Conservation (phyloP, 2,113 vertebrate species). For the Catharus minimus region DNA sequence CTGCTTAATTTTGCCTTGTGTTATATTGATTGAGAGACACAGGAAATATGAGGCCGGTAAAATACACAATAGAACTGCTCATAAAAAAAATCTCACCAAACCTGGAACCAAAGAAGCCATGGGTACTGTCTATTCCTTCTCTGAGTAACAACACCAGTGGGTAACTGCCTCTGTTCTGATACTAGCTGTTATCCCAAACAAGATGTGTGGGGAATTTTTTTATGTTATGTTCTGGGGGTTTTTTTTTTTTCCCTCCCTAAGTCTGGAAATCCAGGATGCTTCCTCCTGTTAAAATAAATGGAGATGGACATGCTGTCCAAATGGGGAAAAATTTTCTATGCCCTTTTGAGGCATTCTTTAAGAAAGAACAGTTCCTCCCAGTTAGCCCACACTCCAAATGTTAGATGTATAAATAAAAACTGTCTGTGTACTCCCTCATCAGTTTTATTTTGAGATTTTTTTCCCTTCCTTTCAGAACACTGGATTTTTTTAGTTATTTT, state of each 20-base stretch:
- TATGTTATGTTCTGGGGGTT: not conserved
- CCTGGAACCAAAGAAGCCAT: not conserved
- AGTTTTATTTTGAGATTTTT: slow-evolving; percentile 18
- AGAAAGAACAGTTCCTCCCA: slow-evolving; percentile 22
- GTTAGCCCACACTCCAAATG: slow-evolving; percentile 37
- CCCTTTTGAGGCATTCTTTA: slow-evolving; percentile 13
- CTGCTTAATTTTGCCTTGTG: not conserved
- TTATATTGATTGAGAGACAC: not conserved
- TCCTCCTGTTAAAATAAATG: not conserved
- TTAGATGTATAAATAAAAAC: slow-evolving; percentile 42
- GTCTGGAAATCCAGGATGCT: not conserved
- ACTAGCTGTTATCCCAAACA: not conserved
- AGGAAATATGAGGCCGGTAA: not conserved
- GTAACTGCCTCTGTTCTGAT: not conserved
- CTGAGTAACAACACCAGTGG: not conserved
- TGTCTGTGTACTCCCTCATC: not conserved
- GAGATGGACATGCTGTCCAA: not conserved
- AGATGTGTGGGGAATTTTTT: not conserved
- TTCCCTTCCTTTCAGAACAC: not conserved
- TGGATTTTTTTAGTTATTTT: not conserved
- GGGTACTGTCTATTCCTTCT: not conserved
- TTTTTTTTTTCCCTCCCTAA: not conserved
- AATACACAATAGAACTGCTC: not conserved
- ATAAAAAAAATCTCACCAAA: not conserved
- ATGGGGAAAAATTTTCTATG: not conserved